A percentile compares a stretch with the other conserved stretches of the same genome.
Conservation (phyloP, 2,888 invertebrate genomes). For the Amiota communis region DNA sequence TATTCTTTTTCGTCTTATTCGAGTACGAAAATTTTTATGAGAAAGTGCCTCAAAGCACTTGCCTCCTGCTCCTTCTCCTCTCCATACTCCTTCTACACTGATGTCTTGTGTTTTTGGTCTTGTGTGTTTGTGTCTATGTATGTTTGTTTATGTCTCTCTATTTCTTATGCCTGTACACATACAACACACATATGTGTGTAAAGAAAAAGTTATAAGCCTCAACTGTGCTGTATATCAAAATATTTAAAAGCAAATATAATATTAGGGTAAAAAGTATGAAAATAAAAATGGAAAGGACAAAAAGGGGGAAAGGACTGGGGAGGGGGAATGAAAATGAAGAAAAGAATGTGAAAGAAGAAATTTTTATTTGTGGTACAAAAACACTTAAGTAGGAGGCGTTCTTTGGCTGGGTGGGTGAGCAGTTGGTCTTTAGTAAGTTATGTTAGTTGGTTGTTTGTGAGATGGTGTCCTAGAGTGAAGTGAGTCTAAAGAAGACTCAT, state of each 20-base stretch:
- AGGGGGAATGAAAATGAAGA: constrained; percentile 43
- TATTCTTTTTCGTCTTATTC: constrained; percentile 62
- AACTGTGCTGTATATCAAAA: constrained; percentile 69
- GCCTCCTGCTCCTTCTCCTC: background rate
- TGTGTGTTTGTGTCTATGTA: constrained; percentile 32
- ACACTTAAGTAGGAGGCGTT: constrained; percentile 59
- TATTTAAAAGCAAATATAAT: constrained; percentile 70
- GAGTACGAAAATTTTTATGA: constrained; percentile 64
- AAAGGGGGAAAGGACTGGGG: constrained; percentile 48
- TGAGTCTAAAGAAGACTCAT: background rate
- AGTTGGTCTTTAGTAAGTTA: background rate
- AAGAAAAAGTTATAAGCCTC: constrained; percentile 58
- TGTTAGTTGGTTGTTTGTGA: background rate
- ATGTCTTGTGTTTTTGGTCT: constrained; percentile 37
- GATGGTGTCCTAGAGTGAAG: background rate
- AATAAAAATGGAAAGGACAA: constrained; percentile 15
- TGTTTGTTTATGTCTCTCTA: constrained; percentile 36
- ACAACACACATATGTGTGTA: constrained; percentile 42
- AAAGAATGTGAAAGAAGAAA: too few relatives aligned
- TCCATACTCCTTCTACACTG: constrained; percentile 22
- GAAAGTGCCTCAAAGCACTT: constrained; percentile 60
- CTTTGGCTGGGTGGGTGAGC: background rate
- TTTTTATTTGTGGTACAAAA: constrained; percentile 60
- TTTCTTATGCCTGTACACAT: constrained; percentile 28
- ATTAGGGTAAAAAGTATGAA: constrained; percentile 47